Evolutionary conservation across 2,888 invertebrate genomes (phyloP).

Genomic region (Thera britannica): DNA sequence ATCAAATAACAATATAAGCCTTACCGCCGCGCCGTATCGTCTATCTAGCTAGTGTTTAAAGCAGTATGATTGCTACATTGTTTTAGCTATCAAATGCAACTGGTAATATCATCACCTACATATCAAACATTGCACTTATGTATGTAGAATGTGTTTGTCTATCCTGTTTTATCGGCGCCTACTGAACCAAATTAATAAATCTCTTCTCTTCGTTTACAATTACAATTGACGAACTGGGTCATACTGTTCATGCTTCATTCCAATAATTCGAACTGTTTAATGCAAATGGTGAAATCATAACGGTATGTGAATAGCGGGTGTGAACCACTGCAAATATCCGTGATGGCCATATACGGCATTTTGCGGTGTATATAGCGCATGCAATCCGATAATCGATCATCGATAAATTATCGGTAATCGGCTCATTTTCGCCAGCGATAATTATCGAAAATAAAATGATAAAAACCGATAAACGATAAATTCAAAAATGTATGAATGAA

Average conservation of each 20-base stretch:
- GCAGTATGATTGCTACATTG: background rate
- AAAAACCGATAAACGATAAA: no score
- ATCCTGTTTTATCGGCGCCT: constrained; percentile 18
- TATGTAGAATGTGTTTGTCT: constrained; percentile 10
- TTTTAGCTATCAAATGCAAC: background rate
- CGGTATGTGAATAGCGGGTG: constrained; percentile 26
- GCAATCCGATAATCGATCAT: no score
- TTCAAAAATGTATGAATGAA: no score
- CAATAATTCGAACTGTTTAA: constrained; percentile 33
- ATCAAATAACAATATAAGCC: background rate
- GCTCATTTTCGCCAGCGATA: no score
- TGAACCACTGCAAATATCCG: constrained; percentile 25
- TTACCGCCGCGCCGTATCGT: no score
- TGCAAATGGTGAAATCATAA: constrained; percentile 35
- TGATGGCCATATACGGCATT: constrained; percentile 40
- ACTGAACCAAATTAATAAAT: constrained; percentile 31
- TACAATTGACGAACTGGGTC: constrained; percentile 34
- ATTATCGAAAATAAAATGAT: no score
- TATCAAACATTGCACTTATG: constrained; percentile 16
- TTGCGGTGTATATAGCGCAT: constrained; percentile 28
- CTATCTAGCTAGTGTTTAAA: no score
- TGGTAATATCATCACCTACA: constrained; percentile 4
- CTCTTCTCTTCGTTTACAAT: constrained; percentile 23
- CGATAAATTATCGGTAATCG: no score
- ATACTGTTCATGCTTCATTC: constrained; percentile 33